A percentile compares a stretch with the other conserved stretches of the same genome.
Evolutionary conservation across 1,140 invertebrate genomes (phyloP).

Genomic region (Lineus longissimus): DNA sequence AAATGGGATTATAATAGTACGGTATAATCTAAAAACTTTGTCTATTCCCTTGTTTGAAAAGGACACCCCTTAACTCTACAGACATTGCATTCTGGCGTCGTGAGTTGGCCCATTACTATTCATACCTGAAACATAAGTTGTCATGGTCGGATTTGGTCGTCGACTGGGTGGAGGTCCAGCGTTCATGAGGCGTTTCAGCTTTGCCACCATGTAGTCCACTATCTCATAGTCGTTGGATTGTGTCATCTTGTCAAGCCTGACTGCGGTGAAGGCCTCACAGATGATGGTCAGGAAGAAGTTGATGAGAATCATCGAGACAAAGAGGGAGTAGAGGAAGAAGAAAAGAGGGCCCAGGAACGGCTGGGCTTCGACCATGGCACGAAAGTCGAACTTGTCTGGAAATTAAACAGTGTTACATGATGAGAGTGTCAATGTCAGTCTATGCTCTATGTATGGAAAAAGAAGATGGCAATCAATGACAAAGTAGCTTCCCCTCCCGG

Average conservation of each 20-base stretch:
- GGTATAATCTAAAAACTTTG: no score
- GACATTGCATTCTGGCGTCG: no score
- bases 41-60: no score
- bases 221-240: slow-evolving; percentile 13
- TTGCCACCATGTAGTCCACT: slow-evolving; percentile 11
- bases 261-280: slow-evolving; percentile 5
- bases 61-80: no score
- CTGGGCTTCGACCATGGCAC: background rate
- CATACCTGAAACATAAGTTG: no score
- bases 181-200: slow-evolving; percentile 3
- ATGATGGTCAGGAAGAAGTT: slow-evolving; percentile 10
- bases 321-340: slow-evolving; percentile 1
- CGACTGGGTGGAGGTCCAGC: background rate
- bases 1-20: no score
- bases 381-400: slow-evolving; percentile 12
- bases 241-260: background rate
- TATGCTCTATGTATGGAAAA: background rate
- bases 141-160: background rate
- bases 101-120: no score
- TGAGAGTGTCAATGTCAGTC: background rate
- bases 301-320: slow-evolving; percentile 1
- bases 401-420: background rate
- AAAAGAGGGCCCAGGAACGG: background rate
- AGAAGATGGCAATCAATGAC: no score
- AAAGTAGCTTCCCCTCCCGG: no score